These are phyloP conservation scores for Trachelus iudaicus DNA, from an alignment of 2,888 invertebrate genomes.

Conservation along the genomic window DNA sequence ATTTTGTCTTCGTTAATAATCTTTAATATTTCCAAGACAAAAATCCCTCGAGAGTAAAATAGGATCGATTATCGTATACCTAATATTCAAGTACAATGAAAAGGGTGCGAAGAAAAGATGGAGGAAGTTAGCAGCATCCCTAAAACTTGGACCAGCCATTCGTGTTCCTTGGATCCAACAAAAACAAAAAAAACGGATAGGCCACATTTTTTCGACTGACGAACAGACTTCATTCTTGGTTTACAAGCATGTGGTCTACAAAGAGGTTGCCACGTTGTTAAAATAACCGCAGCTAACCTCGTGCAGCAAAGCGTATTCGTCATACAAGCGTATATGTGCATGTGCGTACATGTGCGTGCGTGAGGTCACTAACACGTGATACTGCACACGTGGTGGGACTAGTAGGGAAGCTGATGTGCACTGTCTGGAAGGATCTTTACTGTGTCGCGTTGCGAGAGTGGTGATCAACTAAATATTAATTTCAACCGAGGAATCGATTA, in stretches of 20 bases:
- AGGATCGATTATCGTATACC: background rate
- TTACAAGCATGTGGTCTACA: conserved; percentile 66
- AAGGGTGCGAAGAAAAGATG: background rate
- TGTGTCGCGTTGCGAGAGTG: conserved; percentile 25
- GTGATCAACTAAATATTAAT: conserved; percentile 20
- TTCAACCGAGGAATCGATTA: background rate
- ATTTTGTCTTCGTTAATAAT: background rate
- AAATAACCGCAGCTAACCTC: conserved; percentile 62
- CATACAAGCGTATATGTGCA: conserved; percentile 30
- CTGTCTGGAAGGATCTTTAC: conserved; percentile 28
- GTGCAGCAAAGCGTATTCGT: conserved; percentile 25
- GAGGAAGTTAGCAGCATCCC: background rate
- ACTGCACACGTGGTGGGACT: conserved; percentile 14
- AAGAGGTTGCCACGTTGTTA: conserved; percentile 66
- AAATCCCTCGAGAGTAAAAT: background rate
- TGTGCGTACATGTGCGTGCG: conserved; percentile 33
- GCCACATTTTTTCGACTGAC: conserved; percentile 37
- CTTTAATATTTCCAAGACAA: background rate
- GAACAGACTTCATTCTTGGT: conserved; percentile 64
- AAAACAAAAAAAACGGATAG: conserved; percentile 19
- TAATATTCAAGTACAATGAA: background rate
- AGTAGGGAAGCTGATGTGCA: background rate
- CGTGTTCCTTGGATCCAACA: background rate
- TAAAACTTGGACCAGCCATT: background rate
- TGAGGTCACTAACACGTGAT: conserved; percentile 4